Evolutionary conservation across 2,888 invertebrate species (phyloP), one percentile per base, ranked within the genome.

Genomic region (Acrobasis suavella): DNA sequence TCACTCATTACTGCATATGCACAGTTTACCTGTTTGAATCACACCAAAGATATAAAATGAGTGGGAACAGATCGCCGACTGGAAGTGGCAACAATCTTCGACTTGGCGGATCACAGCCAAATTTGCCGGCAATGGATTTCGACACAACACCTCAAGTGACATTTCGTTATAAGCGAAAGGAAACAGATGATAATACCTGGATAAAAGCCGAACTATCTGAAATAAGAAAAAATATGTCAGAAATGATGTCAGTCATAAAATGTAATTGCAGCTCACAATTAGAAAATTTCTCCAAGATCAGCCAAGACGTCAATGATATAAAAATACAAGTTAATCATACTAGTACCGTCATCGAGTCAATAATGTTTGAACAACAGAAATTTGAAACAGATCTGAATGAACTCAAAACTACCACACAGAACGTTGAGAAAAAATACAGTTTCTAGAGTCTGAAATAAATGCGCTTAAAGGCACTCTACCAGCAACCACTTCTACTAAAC

Each of bases 101-200:
- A n/a, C n/a, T n/a, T n/a, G n/a, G n/a, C n/a, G n/a, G n/a, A n/a
- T n/a, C n/a, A n/a, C n/a, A n/a, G n/a, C n/a, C n/a, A n/a, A n/a
- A n/a, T 37, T 15, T 38, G 50, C 16, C 51, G n/a, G n/a, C 49
- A 15, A 14, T 50, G 15, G 38, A 58, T 16, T 16, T 6, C 32
- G 60, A 51, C 3, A 38, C 16, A n/a, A 7, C 39, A 10, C 15
- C 60, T 9, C n/a, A 50, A 32, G 39, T 22, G 5, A 51, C 60
- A 7, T 51, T 32, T 50, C 50, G 60, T 5, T 22, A 52, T 38
- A 60, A 60, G 15, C 22, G 60, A 50, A 60, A 60, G 32, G 60
- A 50, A 50, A 32, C 38, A 6, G 60, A 51, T 39, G 60, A 50
- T 10, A 22, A 59, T 17, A 9, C 50, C 6, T 59, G 52, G 52